Evolutionary conservation across 2,888 invertebrate genomes (phyloP).

Genomic region (Caenorhabditis auriculariae): DNA sequence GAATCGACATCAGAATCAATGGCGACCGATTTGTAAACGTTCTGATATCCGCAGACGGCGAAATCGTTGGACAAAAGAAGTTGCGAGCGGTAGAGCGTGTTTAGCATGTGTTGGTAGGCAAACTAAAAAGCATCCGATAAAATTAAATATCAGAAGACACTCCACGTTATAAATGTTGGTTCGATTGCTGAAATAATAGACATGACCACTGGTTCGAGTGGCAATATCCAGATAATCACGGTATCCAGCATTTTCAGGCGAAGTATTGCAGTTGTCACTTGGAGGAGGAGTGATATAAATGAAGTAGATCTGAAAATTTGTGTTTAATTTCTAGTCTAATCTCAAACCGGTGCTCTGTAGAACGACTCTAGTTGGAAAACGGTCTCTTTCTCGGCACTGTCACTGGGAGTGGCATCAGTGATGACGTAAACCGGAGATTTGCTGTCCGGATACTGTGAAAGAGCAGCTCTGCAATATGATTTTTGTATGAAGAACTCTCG

Average conservation of each 20-base stretch:
- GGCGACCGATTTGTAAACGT: slow-evolving; percentile 25
- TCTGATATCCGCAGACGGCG: slow-evolving; percentile 30
- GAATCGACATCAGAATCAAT: slow-evolving; percentile 28
- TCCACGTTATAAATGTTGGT: slow-evolving; percentile 8
- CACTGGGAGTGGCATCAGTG: slow-evolving; percentile 49
- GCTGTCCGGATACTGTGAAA: slow-evolving; percentile 28
- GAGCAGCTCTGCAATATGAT: slow-evolving; percentile 24
- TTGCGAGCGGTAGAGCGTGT: slow-evolving; percentile 43
- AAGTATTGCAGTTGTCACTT: slow-evolving; percentile 21
- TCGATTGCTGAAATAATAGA: slow-evolving; percentile 24
- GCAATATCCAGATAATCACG: slow-evolving; percentile 32
- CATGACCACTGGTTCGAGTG: slow-evolving; percentile 23
- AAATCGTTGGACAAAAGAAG: slow-evolving; percentile 41
- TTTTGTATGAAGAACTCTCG: slow-evolving; percentile 3
- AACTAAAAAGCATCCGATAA: slow-evolving; percentile 9
- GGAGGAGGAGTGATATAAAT: slow-evolving; percentile 34
- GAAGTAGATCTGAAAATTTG: slow-evolving; percentile 38
- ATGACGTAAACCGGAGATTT: slow-evolving; percentile 49
- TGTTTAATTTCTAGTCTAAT: neutral
- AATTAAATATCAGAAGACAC: neutral
- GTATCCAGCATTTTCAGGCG: slow-evolving; percentile 32
- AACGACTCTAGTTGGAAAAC: slow-evolving; percentile 44
- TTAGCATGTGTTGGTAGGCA: slow-evolving; percentile 31
- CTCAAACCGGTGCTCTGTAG: slow-evolving; percentile 39
- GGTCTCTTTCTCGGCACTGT: slow-evolving; percentile 31